Evolutionary conservation across 2,113 vertebrate species (phyloP).

Genomic region (Rallus limicola): DNA sequence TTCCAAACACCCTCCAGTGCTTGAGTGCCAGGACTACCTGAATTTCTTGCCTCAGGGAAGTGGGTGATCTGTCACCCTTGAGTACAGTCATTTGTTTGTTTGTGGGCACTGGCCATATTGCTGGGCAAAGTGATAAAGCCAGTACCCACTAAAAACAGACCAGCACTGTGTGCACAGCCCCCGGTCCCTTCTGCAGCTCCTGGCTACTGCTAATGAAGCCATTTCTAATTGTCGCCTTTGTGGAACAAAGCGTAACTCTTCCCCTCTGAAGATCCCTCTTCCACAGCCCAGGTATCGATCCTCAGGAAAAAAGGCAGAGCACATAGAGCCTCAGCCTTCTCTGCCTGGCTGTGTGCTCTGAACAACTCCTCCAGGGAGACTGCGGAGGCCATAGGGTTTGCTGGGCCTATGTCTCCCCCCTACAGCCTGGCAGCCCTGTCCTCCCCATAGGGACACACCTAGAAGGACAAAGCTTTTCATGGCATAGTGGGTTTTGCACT

Average conservation of each 20-base stretch:
- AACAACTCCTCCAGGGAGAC: not conserved
- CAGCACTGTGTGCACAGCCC: not conserved
- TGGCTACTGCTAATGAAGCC: not conserved
- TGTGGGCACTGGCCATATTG: not conserved
- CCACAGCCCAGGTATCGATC: slow-evolving; percentile 8
- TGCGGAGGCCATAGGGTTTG: accelerated
- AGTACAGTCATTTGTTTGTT: not conserved
- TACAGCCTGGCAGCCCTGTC: not conserved
- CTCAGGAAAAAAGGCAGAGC: not conserved
- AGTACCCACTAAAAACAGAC: not conserved
- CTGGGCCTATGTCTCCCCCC: not conserved
- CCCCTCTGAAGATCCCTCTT: slow-evolving; percentile 29
- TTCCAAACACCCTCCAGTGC: not conserved
- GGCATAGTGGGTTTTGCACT: accelerated
- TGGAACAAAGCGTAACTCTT: slow-evolving; percentile 52
- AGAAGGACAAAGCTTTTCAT: not conserved
- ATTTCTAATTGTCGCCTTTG: slow-evolving; percentile 44
- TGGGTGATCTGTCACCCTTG: not conserved
- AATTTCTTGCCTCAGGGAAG: not conserved
- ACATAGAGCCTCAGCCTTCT: not conserved
- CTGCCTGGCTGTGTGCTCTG: not conserved
- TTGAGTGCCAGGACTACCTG: too few species aligned
- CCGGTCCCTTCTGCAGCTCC: not conserved
- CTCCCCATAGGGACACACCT: not conserved
- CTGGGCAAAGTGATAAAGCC: not conserved